A percentile compares a stretch with the other conserved stretches of the same genome.
phyloP scores from a whole-genome alignment of 1,140 invertebrate species.

The Eurosta solidaginis region DNA sequence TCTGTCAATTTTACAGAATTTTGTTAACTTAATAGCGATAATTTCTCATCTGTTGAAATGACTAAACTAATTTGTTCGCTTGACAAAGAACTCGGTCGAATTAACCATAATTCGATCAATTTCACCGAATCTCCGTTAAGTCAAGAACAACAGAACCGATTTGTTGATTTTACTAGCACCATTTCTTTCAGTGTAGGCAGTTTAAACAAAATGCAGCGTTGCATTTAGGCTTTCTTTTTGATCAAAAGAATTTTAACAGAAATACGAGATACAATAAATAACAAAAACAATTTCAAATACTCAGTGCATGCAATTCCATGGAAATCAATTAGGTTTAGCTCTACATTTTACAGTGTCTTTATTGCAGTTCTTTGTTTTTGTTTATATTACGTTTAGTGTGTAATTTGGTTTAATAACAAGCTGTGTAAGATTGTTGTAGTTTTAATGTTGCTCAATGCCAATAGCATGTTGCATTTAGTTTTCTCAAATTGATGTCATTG shows the following conservation, averaged over 20 bases:
- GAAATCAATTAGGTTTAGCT: not conserved
- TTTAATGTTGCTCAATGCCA: not conserved
- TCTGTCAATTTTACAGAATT: too few relatives aligned
- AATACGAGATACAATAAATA: too few relatives aligned
- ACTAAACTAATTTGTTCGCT: too few relatives aligned
- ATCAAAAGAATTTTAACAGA: not conserved
- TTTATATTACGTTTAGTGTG: not conserved
- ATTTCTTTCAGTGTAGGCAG: not conserved
- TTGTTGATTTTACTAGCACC: too few relatives aligned
- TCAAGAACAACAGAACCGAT: too few relatives aligned
- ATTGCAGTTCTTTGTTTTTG: not conserved
- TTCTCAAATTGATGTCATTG: constrained; percentile 25
- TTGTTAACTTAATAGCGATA: too few relatives aligned
- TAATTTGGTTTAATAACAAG: not conserved
- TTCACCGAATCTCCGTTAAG: too few relatives aligned
- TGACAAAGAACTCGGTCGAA: too few relatives aligned
- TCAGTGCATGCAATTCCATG: not conserved
- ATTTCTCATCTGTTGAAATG: too few relatives aligned
- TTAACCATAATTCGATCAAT: too few relatives aligned
- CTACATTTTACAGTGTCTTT: not conserved
- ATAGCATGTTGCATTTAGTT: constrained; percentile 17
- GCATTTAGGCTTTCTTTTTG: not conserved
- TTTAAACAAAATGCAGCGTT: not conserved
- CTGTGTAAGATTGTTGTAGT: not conserved
- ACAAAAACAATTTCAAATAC: not conserved